Evolutionary conservation across 92 coral and sea anemone species (phyloP).

Genomic region (Porites cylindrica): DNA sequence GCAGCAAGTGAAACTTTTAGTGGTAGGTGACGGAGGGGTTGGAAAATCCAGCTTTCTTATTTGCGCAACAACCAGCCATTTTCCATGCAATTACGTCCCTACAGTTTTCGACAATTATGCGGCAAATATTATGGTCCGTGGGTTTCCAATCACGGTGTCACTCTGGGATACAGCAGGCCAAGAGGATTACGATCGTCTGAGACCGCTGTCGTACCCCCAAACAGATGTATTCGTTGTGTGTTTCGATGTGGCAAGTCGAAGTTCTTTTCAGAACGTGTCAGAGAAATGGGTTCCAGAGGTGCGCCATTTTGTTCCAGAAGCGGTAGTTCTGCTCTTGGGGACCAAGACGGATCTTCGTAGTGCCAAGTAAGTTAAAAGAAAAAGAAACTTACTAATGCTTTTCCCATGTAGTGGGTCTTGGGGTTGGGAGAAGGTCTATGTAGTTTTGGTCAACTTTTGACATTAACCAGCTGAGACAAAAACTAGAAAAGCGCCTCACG

Average conservation of each 20-base stretch:
- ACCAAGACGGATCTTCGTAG: constrained; percentile 80
- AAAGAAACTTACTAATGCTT: neutral
- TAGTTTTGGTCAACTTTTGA: too few species aligned
- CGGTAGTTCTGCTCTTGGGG: constrained; percentile 74
- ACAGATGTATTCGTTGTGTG: constrained; percentile 87
- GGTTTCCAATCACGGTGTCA: constrained; percentile 47
- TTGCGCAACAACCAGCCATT: constrained; percentile 58
- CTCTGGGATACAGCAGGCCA: constrained; percentile 97
- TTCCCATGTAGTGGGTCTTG: too few species aligned
- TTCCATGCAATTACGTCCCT: constrained; percentile 80
- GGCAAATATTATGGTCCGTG: constrained; percentile 43
- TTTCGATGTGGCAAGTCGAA: constrained; percentile 75
- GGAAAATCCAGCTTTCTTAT: constrained; percentile 86
- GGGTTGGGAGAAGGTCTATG: too few species aligned
- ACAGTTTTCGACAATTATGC: constrained; percentile 85
- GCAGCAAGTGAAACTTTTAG: constrained; percentile 77
- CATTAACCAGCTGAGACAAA: too few species aligned
- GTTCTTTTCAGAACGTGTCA: constrained; percentile 72
- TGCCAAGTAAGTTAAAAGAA: constrained; percentile 7
- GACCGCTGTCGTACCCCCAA: constrained; percentile 85
- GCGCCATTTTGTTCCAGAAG: constrained; percentile 59
- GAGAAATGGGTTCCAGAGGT: constrained; percentile 85
- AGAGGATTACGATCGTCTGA: constrained; percentile 93
- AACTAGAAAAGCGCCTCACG: neutral
- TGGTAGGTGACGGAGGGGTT: constrained; percentile 90